Percentiles rank a stretch among this genome's conserved stretches.
phyloP scores from a whole-genome alignment of 2,113 vertebrate genomes.

The Pardalotus punctatus region DNA sequence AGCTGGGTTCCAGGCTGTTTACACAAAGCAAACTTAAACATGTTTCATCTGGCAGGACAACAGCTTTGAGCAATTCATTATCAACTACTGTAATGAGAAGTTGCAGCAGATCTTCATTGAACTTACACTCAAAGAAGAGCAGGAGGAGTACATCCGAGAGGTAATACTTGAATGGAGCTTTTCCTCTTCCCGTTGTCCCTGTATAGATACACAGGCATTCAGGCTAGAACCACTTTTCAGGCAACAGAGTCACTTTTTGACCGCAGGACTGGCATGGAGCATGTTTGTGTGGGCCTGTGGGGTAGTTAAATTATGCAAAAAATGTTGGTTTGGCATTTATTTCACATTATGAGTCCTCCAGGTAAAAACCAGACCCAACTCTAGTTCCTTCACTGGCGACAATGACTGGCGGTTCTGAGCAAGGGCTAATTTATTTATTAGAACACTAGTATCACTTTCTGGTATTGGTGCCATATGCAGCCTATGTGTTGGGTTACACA shows the following conservation, averaged over 20 bases:
- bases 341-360: not conserved
- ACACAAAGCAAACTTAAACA: not conserved
- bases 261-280: not conserved
- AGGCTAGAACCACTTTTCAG: not conserved
- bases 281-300: not conserved
- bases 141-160: conserved; percentile 96
- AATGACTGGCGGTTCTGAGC: not conserved
- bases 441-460: not conserved
- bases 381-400: not conserved
- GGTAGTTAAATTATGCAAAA: not conserved
- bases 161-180: conserved; percentile 53
- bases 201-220: not conserved
- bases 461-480: not conserved
- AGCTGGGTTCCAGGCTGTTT: not conserved
- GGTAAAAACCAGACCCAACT: not conserved
- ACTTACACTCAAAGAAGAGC: conserved; percentile 93
- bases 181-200: accelerated
- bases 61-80: conserved; percentile 99
- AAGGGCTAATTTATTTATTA: not conserved
- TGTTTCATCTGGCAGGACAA: conserved; percentile 83
- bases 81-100: conserved; percentile 99
- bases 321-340: not conserved
- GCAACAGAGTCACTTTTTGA: not conserved
- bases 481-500: not conserved
- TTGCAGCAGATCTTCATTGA: conserved; percentile 99